Conservation (phyloP, 2,888 invertebrate genomes). For the Apamea monoglypha region DNA sequence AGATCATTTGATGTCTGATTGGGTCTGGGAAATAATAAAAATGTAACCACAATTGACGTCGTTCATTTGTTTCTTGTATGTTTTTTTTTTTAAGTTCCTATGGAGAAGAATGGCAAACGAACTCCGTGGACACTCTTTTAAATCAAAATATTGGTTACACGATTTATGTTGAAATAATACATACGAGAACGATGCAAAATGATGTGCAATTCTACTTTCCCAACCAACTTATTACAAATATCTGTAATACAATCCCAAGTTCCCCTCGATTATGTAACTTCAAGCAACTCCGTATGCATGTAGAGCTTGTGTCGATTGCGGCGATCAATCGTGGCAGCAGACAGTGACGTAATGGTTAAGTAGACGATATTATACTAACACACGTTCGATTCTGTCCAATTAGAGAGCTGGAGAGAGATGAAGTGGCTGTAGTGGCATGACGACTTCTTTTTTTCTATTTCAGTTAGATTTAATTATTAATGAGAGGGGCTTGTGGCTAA, state of each 20-base stretch:
- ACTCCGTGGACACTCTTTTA: not conserved
- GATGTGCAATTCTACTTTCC: too few relatives aligned
- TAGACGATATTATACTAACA: constrained; percentile 55
- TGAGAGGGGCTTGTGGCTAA: too few relatives aligned
- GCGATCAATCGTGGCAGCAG: constrained; percentile 54
- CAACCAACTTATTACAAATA: not conserved
- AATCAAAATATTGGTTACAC: not conserved
- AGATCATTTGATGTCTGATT: constrained; percentile 31
- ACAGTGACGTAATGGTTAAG: constrained; percentile 58
- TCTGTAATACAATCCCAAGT: not conserved
- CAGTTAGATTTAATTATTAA: not conserved
- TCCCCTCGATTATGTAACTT: constrained; percentile 19
- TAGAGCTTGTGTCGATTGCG: constrained; percentile 34
- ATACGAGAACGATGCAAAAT: not conserved
- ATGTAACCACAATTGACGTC: not conserved
- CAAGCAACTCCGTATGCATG: constrained; percentile 20
- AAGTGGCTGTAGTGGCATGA: not conserved
- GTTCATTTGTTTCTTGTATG: not conserved
- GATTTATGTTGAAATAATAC: not conserved
- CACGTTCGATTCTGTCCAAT: constrained; percentile 28
- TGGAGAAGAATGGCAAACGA: not conserved
- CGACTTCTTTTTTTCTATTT: not conserved
- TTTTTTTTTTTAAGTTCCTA: not conserved
- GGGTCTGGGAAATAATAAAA: constrained; percentile 15
- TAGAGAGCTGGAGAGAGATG: constrained; percentile 1